Base-by-base conservation (phyloP, 2,888 invertebrate genomes). In the Gortyna flavago region DNA sequence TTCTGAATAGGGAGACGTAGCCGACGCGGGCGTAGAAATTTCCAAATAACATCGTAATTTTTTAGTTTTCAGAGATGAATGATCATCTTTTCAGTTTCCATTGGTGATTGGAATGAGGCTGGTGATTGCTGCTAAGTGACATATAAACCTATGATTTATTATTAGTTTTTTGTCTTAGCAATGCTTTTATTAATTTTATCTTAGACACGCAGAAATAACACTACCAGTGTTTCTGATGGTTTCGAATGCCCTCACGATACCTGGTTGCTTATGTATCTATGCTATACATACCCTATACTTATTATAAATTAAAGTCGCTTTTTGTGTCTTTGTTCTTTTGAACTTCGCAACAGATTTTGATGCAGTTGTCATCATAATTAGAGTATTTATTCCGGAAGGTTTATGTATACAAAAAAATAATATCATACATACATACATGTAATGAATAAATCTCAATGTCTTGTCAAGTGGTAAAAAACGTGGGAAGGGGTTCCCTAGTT, bases 1-100 rank as follows among this genome's bases (percentile, higher is more conserved):
- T 68, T 18, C 25, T 32, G 11, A 48, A 5, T 25, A 64, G n/a
- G 25, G 8, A n/a, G 21, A 16, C 13, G 2, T 35, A 35, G 44
- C 8, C 13, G 44, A 11, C 41, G 38, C 7, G 9, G 18, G 13
- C 25, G 16, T 13, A 16, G 25, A 59, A 77, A 69, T 0, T 73
- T 44, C 29, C 74, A 70, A 62, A 77, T 54, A 68, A 70, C 41
- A 35, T 69, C 41, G 51, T 54, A 67, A 67, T 67, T 29, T 68
- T 68, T 59, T 16, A n/a, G 21, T 51, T 68, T 32, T 66, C 25
- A 6, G 38, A 38, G 21, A 29, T 70, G 70, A 54, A 70, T 41
- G 32, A 44, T 77, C 21, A 32, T 32, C 5, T 32, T 35, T 29
- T n/a, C n/a, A 44, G 54, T 25, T 54, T 41, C 11, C 6, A 16